Base-by-base conservation (phyloP, 1,140 invertebrate species). In the Vanessa tameamea region DNA sequence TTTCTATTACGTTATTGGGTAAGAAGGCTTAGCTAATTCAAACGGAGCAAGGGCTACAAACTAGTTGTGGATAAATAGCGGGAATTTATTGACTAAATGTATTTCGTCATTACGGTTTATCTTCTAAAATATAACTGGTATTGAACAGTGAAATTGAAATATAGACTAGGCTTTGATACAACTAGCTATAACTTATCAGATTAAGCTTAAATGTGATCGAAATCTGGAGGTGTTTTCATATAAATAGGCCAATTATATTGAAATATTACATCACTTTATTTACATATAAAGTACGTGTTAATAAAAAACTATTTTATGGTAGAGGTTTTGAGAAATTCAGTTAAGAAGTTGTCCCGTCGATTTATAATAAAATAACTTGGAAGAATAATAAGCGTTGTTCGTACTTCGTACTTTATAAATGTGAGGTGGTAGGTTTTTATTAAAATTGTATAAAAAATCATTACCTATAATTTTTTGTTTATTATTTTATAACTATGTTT, bases 201-300 rank as follows among this genome's bases (percentile, higher is more conserved):
- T 71, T 71, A 64, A 50, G 47, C 63, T 50, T 47, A 64, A 71
- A 50, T 71, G n/a, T 23, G 59, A 71, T 71, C 61, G 61, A 53
- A 71, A 71, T 71, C 69, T 64, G 26, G 48, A n/a, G 47, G 47
- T 69, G 57, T 71, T 71, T 64, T 61, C 69, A 71, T 53, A 64
- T 64, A 64, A 64, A 71, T 71, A 55, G 26, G 23, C 69, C 69
- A 71, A 64, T 71, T 69, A 69, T 69, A n/a, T 59, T 50, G 8
- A 53, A 12, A 23, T 31, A 26, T 61, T 61, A 61, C 31, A 37
- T 61, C 31, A 61, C 26, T 26, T 15, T 64, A 48, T 64, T 64
- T 47, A 64, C 47, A 23, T 37, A 37, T 61, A 15, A 1, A 37
- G 26, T 11, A 31, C 31, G 57, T 61, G 4, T 15, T 37, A 23